These are phyloP conservation scores for Paguma larvata DNA, from an alignment of 2,797 vertebrate genomes.

Conservation along the genomic window DNA sequence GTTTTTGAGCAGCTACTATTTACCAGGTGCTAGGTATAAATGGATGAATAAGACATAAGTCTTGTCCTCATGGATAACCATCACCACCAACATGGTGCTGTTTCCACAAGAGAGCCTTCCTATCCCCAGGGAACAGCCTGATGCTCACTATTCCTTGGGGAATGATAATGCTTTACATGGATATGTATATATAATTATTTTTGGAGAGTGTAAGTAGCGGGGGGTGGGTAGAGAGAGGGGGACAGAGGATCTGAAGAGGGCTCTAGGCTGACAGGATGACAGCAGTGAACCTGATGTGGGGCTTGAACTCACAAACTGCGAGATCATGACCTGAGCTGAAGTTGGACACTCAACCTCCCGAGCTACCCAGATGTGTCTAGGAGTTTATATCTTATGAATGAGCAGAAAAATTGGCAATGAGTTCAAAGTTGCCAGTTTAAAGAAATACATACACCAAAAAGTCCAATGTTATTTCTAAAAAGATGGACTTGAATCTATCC, in stretches of 20 bases:
- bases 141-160: background rate
- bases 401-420: background rate
- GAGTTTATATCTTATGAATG: background rate
- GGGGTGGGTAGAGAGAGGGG: too few relatives aligned
- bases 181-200: too few relatives aligned
- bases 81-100: background rate
- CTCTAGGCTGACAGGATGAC: too few relatives aligned
- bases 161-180: background rate
- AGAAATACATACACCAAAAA: slow-evolving; percentile 27
- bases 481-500: background rate
- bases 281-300: too few relatives aligned
- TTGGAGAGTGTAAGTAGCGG: too few relatives aligned
- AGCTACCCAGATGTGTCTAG: background rate
- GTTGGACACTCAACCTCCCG: too few relatives aligned
- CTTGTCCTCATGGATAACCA: background rate
- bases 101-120: background rate
- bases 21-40: background rate
- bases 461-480: background rate
- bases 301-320: too few relatives aligned
- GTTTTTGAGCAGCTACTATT: background rate
- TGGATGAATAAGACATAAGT: background rate
- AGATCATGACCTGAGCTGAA: too few relatives aligned
- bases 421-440: slow-evolving; percentile 51
- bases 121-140: background rate
- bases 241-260: too few relatives aligned